A percentile compares a stretch with the other conserved stretches of the same genome.
Evolutionary conservation across 2,888 invertebrate genomes (phyloP).

Genomic region (Adela reaumurella): DNA sequence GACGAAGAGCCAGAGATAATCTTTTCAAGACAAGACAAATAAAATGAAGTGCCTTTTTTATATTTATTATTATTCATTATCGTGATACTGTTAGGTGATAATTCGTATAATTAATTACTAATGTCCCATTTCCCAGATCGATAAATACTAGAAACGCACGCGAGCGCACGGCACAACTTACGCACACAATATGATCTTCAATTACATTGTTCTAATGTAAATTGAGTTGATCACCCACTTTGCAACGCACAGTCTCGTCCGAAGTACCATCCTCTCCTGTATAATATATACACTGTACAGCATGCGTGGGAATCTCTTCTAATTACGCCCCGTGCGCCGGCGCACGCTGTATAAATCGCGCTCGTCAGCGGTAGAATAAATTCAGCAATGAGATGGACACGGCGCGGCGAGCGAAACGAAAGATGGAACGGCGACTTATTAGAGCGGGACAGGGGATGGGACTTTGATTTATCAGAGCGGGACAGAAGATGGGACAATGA

Average conservation of each 20-base stretch:
- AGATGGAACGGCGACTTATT: too few relatives aligned
- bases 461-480: conserved; percentile 15
- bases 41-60: too few relatives aligned
- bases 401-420: neutral
- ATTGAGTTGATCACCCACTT: conserved; percentile 17
- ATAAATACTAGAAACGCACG: too few relatives aligned
- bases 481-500: conserved; percentile 9
- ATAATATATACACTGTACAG: too few relatives aligned
- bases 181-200: neutral
- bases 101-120: too few relatives aligned
- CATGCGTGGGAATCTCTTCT: neutral
- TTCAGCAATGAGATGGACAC: conserved; percentile 23
- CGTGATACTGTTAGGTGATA: too few relatives aligned
- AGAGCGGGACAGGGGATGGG: conserved; percentile 9
- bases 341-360: conserved; percentile 26
- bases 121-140: too few relatives aligned
- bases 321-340: neutral
- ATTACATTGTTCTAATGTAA: conserved; percentile 5
- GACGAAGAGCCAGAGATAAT: too few relatives aligned
- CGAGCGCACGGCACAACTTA: neutral
- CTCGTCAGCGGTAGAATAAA: conserved; percentile 39
- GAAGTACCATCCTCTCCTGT: too few relatives aligned
- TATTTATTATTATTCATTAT: too few relatives aligned
- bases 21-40: too few relatives aligned
- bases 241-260: conserved; percentile 8